A percentile compares a stretch with the other conserved stretches of the same genome.
Evolutionary conservation across 2,888 invertebrate genomes (phyloP).

Genomic region (Yponomeuta cagnagella): DNA sequence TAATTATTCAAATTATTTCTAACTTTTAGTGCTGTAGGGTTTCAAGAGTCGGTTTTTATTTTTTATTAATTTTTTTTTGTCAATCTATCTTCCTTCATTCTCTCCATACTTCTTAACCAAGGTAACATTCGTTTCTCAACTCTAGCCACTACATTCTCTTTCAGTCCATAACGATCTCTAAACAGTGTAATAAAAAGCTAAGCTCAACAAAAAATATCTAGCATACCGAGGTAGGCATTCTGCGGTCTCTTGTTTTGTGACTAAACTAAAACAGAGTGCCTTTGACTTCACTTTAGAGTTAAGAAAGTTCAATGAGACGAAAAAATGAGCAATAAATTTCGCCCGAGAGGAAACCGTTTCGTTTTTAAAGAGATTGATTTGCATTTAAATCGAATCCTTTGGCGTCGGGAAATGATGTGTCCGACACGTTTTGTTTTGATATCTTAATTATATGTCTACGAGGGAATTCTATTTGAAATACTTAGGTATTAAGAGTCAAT

Average conservation of each 20-base stretch:
- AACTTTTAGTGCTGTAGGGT: no score
- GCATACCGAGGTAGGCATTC: neutral
- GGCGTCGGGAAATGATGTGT: conserved; percentile 13
- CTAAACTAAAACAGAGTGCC: conserved; percentile 65
- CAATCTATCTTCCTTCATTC: no score
- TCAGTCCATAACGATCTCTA: no score
- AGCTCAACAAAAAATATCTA: no score
- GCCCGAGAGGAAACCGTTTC: conserved; percentile 22
- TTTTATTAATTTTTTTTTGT: no score
- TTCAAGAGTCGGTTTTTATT: no score
- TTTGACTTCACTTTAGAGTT: conserved; percentile 34
- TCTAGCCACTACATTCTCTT: no score
- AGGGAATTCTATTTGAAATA: neutral
- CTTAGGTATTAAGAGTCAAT: neutral
- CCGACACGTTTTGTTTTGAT: neutral
- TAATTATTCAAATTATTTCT: no score
- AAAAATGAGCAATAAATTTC: conserved; percentile 46
- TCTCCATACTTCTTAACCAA: no score
- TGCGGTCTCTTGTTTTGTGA: conserved; percentile 21
- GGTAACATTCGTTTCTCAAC: no score
- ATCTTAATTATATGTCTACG: neutral
- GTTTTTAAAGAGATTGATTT: conserved; percentile 23
- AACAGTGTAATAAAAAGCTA: no score
- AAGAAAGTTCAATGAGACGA: conserved; percentile 35
- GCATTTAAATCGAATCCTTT: conserved; percentile 25